Percentiles rank a stretch among this genome's conserved stretches.
phyloP scores from a whole-genome alignment of 2,797 vertebrate genomes.

The Anisognathus igniventris region DNA sequence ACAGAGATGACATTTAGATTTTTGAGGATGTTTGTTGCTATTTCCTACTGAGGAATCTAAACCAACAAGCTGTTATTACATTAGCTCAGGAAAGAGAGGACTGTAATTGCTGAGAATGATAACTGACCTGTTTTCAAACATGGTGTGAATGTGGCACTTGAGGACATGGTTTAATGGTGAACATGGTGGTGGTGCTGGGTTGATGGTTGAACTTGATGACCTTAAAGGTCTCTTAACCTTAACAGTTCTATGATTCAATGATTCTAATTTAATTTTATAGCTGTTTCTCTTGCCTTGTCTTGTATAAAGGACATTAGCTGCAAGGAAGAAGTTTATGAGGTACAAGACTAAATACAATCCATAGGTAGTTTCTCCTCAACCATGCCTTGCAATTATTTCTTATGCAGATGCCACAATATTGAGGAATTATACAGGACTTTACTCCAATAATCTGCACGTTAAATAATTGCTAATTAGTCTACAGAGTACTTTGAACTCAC shows the following conservation, averaged over 20 bases:
- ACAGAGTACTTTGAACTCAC: neutral
- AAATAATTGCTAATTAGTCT: neutral
- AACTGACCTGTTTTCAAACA: neutral
- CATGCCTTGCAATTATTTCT: neutral
- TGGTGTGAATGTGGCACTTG: neutral
- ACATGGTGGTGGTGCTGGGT: neutral
- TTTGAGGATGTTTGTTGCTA: neutral
- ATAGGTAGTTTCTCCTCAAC: neutral
- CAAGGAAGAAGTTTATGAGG: neutral
- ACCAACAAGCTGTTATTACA: neutral
- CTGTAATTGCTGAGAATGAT: neutral
- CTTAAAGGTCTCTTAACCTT: neutral
- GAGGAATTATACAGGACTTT: neutral
- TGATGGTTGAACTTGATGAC: neutral
- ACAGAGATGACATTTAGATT: neutral
- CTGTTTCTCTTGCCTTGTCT: neutral
- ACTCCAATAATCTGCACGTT: neutral
- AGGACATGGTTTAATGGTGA: neutral
- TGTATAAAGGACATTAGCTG: neutral
- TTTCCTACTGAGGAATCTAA: neutral
- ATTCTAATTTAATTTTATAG: neutral
- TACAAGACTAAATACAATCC: neutral
- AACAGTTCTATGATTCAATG: neutral
- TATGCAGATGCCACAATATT: neutral
- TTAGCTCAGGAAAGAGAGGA: neutral